Evolutionary conservation across 92 coral and sea anemone genomes (phyloP).

Genomic region (Epizoanthus scotinus): DNA sequence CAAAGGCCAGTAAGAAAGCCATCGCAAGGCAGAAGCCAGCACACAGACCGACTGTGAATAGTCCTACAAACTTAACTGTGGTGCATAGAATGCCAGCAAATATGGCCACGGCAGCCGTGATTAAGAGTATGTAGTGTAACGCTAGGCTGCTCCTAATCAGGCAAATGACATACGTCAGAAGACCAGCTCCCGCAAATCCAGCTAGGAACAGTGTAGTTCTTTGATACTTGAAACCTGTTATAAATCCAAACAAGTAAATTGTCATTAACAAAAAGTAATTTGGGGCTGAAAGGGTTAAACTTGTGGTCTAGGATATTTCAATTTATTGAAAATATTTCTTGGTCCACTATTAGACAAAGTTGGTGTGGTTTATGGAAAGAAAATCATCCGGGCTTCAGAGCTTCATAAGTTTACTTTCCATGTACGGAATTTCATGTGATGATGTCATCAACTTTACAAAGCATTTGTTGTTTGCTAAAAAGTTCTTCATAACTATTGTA

Average conservation of each 20-base stretch:
- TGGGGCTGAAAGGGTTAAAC: neutral
- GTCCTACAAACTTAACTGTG: constrained; percentile 89
- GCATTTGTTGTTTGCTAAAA: no score
- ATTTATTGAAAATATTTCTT: no score
- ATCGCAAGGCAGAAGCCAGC: constrained; percentile 83
- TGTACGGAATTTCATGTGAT: no score
- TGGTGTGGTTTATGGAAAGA: no score
- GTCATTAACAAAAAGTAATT: neutral
- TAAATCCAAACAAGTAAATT: neutral
- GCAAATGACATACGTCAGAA: constrained; percentile 79
- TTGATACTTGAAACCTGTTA: constrained; percentile 79
- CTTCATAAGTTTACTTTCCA: no score
- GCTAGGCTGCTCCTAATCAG: constrained; percentile 65
- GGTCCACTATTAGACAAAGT: no score
- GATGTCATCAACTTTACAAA: no score
- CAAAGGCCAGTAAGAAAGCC: constrained; percentile 73
- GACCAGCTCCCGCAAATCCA: constrained; percentile 82
- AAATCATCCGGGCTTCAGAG: no score
- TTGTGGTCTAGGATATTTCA: neutral
- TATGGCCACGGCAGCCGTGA: constrained; percentile 84
- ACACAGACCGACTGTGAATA: constrained; percentile 75
- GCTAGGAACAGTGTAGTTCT: constrained; percentile 72
- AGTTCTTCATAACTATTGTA: no score
- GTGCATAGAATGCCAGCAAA: constrained; percentile 94
- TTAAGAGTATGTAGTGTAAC: constrained; percentile 75